Conservation (phyloP, 2,113 vertebrate species). For the Stomatorhinus ivindoensis region DNA sequence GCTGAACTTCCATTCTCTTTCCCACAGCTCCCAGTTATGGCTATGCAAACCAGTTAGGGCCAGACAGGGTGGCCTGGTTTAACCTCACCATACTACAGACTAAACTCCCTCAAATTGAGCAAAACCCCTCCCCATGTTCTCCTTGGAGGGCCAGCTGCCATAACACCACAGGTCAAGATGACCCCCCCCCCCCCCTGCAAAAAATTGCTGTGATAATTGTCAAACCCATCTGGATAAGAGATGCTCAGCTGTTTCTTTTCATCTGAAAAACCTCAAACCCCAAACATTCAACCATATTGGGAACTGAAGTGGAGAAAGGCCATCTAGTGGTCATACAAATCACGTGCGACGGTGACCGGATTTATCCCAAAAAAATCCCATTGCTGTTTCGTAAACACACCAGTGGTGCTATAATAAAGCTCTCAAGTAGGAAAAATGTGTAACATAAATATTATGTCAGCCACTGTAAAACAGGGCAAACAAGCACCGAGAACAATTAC, state of each 20-base stretch:
- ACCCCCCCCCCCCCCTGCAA: not conserved
- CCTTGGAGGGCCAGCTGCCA: not conserved
- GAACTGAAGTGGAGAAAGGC: not conserved
- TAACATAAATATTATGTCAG: not conserved
- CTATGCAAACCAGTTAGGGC: not conserved
- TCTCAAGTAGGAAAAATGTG: not conserved
- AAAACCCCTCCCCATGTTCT: not conserved
- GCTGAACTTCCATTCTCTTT: not conserved
- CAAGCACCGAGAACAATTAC: not conserved
- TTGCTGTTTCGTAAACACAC: not conserved
- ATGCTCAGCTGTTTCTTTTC: not conserved
- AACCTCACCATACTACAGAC: not conserved
- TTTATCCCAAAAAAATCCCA: not conserved
- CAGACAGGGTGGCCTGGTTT: not conserved
- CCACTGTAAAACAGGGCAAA: not conserved
- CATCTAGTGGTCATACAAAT: not conserved
- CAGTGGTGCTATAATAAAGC: not conserved
- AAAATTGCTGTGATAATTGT: not conserved
- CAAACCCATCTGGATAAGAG: not conserved
- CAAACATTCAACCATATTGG: not conserved
- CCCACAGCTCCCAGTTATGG: not conserved
- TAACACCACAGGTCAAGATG: not conserved
- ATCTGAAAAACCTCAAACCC: not conserved
- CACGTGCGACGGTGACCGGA: not conserved
- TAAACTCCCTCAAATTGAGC: not conserved